Evolutionary conservation across 2,888 invertebrate genomes (phyloP).

Genomic region (Drosophila differens): DNA sequence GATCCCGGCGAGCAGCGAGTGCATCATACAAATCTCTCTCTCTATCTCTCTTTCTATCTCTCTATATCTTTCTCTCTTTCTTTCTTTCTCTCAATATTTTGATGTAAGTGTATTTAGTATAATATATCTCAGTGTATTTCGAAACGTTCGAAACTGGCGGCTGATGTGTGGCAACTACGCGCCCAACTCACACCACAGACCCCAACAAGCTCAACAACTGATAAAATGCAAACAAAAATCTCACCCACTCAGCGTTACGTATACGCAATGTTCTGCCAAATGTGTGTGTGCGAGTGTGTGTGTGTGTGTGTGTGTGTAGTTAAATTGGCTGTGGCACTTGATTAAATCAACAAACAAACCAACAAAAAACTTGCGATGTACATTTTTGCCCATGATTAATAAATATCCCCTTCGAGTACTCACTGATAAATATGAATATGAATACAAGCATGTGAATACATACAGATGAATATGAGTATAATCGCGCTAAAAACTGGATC

Average conservation of each 20-base stretch:
- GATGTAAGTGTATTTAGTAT: neutral
- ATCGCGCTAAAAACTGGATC: slow-evolving; percentile 8
- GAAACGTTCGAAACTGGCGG: slow-evolving; percentile 36
- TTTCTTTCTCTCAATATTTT: neutral
- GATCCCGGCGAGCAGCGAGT: slow-evolving; percentile 47
- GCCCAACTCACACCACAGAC: slow-evolving; percentile 67
- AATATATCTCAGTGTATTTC: slow-evolving; percentile 6
- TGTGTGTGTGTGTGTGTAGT: slow-evolving; percentile 26
- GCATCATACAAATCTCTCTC: slow-evolving; percentile 49
- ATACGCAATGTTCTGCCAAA: slow-evolving; percentile 64
- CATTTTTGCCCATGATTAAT: slow-evolving; percentile 57
- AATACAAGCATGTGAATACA: slow-evolving; percentile 8
- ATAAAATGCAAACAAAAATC: slow-evolving; percentile 6
- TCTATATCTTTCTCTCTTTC: neutral
- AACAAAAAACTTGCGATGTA: slow-evolving; percentile 60
- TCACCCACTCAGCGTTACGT: slow-evolving; percentile 58
- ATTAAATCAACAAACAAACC: slow-evolving; percentile 72
- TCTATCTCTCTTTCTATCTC: neutral
- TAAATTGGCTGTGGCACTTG: slow-evolving; percentile 71
- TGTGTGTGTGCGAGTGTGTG: slow-evolving; percentile 4
- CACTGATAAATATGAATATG: slow-evolving; percentile 18
- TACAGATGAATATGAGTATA: slow-evolving; percentile 4
- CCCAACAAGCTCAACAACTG: slow-evolving; percentile 26
- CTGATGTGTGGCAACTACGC: slow-evolving; percentile 72
- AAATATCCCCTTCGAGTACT: slow-evolving; percentile 31